Percentiles rank a stretch among this genome's conserved stretches.
Conservation (phyloP, 2,888 invertebrate species). For the Drosophila yooni region DNA sequence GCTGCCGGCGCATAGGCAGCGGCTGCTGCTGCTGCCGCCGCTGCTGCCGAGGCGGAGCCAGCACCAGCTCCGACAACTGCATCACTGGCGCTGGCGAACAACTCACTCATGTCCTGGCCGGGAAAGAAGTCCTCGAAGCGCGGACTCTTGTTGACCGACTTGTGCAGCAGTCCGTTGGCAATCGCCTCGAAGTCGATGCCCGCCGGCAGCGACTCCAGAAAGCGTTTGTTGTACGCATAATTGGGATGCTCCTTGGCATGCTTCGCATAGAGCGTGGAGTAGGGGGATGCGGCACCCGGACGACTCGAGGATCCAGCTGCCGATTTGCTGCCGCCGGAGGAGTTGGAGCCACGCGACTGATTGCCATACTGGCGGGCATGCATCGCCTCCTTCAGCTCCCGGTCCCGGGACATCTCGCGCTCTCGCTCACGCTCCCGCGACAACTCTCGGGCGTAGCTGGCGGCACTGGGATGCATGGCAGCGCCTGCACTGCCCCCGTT, state of each 20-base stretch:
- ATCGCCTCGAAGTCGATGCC: constrained; percentile 84
- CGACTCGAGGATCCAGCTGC: constrained; percentile 48
- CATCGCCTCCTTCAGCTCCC: constrained; percentile 77
- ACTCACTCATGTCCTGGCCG: constrained; percentile 82
- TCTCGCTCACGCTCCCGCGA: constrained; percentile 65
- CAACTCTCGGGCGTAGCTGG: constrained; percentile 73
- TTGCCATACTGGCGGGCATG: constrained; percentile 81
- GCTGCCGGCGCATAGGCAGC: constrained; percentile 68
- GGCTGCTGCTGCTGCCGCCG: constrained; percentile 66
- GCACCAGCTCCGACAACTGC: constrained; percentile 57
- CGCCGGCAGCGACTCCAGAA: constrained; percentile 83
- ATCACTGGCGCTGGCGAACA: constrained; percentile 74
- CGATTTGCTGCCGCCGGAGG: constrained; percentile 56
- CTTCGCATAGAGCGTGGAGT: constrained; percentile 71
- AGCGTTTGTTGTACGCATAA: constrained; percentile 82
- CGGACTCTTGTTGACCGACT: constrained; percentile 83
- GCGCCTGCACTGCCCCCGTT: constrained; percentile 46
- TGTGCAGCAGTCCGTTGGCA: constrained; percentile 83
- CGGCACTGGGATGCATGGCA: constrained; percentile 74
- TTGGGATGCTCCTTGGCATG: constrained; percentile 81
- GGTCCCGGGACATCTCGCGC: constrained; percentile 72
- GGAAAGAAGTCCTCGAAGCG: constrained; percentile 84
- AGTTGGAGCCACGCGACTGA: constrained; percentile 78
- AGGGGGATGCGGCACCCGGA: constrained; percentile 75
- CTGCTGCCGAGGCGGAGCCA: constrained; percentile 67